These are phyloP conservation scores for Timema podura DNA, from an alignment of 2,888 invertebrate genomes.

Conservation along the genomic window DNA sequence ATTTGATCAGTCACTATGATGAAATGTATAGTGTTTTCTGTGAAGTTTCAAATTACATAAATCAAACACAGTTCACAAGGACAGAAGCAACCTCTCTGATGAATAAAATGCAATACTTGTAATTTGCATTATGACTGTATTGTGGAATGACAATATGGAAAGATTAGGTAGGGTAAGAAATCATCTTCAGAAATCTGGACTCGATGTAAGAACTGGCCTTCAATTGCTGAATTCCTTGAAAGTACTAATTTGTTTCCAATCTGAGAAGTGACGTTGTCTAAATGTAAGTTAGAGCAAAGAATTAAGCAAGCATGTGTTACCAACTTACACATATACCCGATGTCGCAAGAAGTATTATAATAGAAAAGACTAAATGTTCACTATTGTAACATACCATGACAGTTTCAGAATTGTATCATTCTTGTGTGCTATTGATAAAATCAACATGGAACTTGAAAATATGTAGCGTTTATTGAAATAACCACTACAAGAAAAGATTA, in stretches of 20 bases:
- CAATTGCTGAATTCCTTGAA: not conserved
- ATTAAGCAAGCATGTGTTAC: not conserved
- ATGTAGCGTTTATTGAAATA: no score
- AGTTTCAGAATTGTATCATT: not conserved
- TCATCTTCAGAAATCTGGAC: not conserved
- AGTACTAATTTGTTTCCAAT: conserved; percentile 5
- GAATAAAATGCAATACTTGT: not conserved
- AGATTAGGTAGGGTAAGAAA: not conserved
- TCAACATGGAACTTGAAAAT: not conserved
- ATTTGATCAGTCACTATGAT: not conserved
- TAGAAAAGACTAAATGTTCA: not conserved
- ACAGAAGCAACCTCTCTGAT: not conserved
- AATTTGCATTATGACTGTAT: not conserved
- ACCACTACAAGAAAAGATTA: no score
- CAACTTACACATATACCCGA: not conserved
- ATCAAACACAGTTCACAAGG: not conserved
- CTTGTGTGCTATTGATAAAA: not conserved
- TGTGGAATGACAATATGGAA: conserved; percentile 4
- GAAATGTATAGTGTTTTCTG: not conserved
- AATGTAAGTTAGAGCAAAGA: conserved; percentile 1
- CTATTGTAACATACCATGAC: not conserved
- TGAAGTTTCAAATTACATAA: not conserved
- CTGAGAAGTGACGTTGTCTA: not conserved
- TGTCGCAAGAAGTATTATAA: conserved; percentile 1
- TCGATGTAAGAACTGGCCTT: not conserved